These are phyloP conservation scores for Melanotaenia trifasciata DNA, from an alignment of 2,797 vertebrate species.

Conservation along the genomic window DNA sequence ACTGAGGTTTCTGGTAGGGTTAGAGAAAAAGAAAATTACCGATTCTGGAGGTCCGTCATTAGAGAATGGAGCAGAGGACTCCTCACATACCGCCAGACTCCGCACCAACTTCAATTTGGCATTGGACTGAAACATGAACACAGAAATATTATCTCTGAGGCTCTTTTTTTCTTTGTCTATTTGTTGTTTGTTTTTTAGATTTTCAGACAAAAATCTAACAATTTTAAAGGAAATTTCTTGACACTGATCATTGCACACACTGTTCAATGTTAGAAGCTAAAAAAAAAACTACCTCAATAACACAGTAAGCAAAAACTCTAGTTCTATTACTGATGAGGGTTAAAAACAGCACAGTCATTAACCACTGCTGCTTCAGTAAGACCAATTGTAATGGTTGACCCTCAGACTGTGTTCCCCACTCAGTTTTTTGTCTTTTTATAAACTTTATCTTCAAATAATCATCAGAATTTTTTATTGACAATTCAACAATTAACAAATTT, in stretches of 20 bases:
- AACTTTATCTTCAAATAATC: no score
- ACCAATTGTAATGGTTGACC: neutral
- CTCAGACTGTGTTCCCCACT: no score
- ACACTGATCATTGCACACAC: neutral
- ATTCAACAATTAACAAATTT: no score
- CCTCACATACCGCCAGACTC: constrained; percentile 97
- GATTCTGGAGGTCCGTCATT: constrained; percentile 90
- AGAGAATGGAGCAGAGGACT: constrained; percentile 90
- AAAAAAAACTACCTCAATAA: neutral
- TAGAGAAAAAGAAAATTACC: constrained; percentile 60
- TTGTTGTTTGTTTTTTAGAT: neutral
- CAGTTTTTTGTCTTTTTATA: no score
- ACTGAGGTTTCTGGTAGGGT: constrained; percentile 16
- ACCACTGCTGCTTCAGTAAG: neutral
- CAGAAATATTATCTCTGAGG: neutral
- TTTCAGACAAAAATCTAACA: neutral
- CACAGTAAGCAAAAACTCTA: neutral
- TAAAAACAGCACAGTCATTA: no score
- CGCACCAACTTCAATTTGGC: constrained; percentile 97
- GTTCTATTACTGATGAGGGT: no score
- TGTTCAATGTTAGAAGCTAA: neutral
- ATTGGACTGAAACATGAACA: constrained; percentile 88
- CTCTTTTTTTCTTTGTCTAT: neutral
- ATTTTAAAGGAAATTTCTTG: neutral
- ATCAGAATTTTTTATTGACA: no score